Evolutionary conservation across 2,113 vertebrate genomes (phyloP), one percentile per base, ranked within the genome.

Genomic region (Notarius quadriscutis): DNA sequence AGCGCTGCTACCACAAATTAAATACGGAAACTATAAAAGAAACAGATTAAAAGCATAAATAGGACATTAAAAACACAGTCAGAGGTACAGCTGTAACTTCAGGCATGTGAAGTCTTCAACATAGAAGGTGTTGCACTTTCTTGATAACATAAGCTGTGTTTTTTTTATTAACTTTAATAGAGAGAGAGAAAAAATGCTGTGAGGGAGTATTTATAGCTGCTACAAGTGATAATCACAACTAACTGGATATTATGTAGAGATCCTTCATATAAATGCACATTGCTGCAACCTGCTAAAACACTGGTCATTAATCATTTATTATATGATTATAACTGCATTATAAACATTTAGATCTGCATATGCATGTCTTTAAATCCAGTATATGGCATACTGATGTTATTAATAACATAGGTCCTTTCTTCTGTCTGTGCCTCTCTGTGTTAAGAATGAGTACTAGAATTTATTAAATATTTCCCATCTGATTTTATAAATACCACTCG

Each of bases 401-500:
- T 62, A 85, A 78, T 51, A 85, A 53, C 11, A n/a, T 71, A 41
- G 74, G 72, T 12, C 53, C 79, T 80, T 65, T 81, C 60, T 67
- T 77, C 74, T 74, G n/a, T 27, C 57, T 60, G 18, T 55, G 87
- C 51, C 62, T 60, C 41, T 41, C 41, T 41, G 41, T 41, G 41
- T 41, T 41, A 41, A 41, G 75, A n/a, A 71, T 22, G 58, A 69
- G n/a, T 41, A 77, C 81, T 75, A 60, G 10, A 51, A 84, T 90
- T 50, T 89, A 92, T 94, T 94, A 91, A 92, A 92, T 93, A 90
- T 83, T 94, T 93, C 94, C 93, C 82, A 92, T 48, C 91, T 90
- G 93, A 94, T 93, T 93, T 93, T 89, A 90, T 92, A 94, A 94
- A 94, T 94, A 93, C 94, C 93, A 93, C 92, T 89, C 82, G 93